Percentiles rank a stretch among this genome's conserved stretches.
Evolutionary conservation across 2,888 invertebrate species (phyloP).

Genomic region (Drosophila austrosaltans): DNA sequence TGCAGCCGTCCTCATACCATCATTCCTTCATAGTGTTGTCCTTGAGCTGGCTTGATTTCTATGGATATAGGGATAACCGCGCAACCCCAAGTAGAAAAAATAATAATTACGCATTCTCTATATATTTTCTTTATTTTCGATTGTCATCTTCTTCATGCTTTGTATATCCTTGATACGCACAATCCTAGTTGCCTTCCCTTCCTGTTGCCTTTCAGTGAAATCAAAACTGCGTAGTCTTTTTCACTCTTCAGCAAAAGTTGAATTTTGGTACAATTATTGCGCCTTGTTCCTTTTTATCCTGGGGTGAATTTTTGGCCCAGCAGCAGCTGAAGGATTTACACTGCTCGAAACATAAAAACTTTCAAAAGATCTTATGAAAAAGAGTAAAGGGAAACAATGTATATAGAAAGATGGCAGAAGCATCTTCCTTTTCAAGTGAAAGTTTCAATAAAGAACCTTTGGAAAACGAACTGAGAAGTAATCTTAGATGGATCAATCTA

Average conservation of each 20-base stretch:
- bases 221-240: conserved; percentile 60
- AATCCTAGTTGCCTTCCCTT: conserved; percentile 45
- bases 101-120: conserved; percentile 63
- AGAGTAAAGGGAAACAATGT: too few relatives aligned
- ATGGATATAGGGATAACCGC: conserved; percentile 19
- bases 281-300: conserved; percentile 33
- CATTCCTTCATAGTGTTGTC: conserved; percentile 44
- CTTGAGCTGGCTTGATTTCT: conserved; percentile 54
- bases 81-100: conserved; percentile 36
- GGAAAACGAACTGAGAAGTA: too few relatives aligned
- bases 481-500: too few relatives aligned
- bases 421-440: too few relatives aligned
- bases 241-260: conserved; percentile 47
- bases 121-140: conserved; percentile 30
- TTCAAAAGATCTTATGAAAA: too few relatives aligned
- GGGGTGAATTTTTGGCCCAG: conserved; percentile 60
- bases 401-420: too few relatives aligned
- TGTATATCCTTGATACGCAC: conserved; percentile 43
- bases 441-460: too few relatives aligned
- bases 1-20: conserved; percentile 46
- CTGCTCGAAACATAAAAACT: conserved; percentile 20
- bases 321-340: conserved; percentile 37
- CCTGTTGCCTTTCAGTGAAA: conserved; percentile 10
- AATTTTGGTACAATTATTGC: conserved; percentile 53
- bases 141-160: conserved; percentile 47